These are phyloP conservation scores for Anarsia innoxiella DNA, from an alignment of 2,888 invertebrate species.

Conservation along the genomic window DNA sequence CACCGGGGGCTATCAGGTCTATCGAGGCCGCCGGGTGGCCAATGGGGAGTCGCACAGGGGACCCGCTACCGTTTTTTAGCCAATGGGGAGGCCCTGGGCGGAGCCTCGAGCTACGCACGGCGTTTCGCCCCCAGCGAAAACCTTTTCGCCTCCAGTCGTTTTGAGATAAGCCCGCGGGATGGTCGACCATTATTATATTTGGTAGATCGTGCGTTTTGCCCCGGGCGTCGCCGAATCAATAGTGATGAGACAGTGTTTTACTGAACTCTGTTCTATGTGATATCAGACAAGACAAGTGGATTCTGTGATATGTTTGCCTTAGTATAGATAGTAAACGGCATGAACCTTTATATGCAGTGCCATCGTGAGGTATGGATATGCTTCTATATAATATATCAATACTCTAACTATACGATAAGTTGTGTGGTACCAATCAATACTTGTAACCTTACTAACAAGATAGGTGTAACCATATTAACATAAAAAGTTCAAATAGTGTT, in stretches of 20 bases:
- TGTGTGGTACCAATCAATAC: too few relatives aligned
- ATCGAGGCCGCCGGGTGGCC: conserved; percentile 47
- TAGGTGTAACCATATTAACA: too few relatives aligned
- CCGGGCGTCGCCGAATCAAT: conserved; percentile 59
- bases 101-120: conserved; percentile 64
- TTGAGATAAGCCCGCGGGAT: conserved; percentile 74
- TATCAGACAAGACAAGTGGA: conserved; percentile 44
- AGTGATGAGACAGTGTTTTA: too few relatives aligned
- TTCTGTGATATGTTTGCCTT: conserved; percentile 73
- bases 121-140: conserved; percentile 74
- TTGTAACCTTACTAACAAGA: too few relatives aligned
- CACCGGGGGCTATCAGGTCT: too few relatives aligned
- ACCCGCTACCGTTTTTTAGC: conserved; percentile 55
- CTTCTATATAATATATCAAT: neutral
- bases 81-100: conserved; percentile 67
- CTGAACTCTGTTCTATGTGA: conserved; percentile 44
- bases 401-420: neutral
- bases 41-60: conserved; percentile 52
- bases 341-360: conserved; percentile 73
- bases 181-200: conserved; percentile 72
- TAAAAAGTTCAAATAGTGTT: too few relatives aligned
- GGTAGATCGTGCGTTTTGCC: conserved; percentile 59
- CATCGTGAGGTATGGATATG: conserved; percentile 68
- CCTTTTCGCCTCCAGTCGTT: conserved; percentile 75
- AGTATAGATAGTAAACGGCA: conserved; percentile 52